Base-by-base conservation (phyloP, 2,113 vertebrate species). In the Tupaia chinensis region DNA sequence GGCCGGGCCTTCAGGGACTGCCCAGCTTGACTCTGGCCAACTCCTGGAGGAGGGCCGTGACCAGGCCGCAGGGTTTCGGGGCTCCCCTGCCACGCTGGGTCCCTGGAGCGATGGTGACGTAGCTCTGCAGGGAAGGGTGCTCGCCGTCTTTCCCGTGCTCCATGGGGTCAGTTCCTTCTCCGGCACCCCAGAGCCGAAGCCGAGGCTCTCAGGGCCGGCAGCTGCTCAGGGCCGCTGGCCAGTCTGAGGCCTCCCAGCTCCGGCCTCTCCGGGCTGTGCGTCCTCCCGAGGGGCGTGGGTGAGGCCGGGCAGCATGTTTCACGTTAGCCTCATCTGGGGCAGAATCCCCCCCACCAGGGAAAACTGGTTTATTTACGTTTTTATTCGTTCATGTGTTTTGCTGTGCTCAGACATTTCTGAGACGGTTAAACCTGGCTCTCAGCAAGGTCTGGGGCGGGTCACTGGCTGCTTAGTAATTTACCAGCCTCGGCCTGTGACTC, bases 311-410 rank as follows among this genome's bases (percentile, higher is more conserved):
- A 9, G 60, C 23, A 25, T 0, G 13, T 15, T 74, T 69, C 44
- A 44, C 3, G 0, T 27, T 23, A 4, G 14, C 22, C 61, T 79
- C 15, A 0, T 53, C 76, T 9, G 25, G 27, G 60, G 61, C 20
- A 17, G 27, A 56, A 65, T 17, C 10, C 8, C 29, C 1, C 19
- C 13, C 2, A 32, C 44, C 0, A 58, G 84, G n/a, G 44, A 70
- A 84, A 10, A n/a, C 29, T 3, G 66, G 25, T 25, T 54, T 27
- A 23, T 23, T 44, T 76, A 19, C 74, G 0, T 96, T 94, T 34
- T 96, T 73, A 12, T 94, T 83, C 81, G 60, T 10, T 25, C 61
- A 96, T 96, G 29, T 19, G 12, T 53, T 94, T 58, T 73, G 61
- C 79, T 25, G 27, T n/a, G 92, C 87, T 80, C n/a, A 16, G 34